phyloP scores from a whole-genome alignment of 2,113 vertebrate species.

The Lethenteron camtschaticum region DNA sequence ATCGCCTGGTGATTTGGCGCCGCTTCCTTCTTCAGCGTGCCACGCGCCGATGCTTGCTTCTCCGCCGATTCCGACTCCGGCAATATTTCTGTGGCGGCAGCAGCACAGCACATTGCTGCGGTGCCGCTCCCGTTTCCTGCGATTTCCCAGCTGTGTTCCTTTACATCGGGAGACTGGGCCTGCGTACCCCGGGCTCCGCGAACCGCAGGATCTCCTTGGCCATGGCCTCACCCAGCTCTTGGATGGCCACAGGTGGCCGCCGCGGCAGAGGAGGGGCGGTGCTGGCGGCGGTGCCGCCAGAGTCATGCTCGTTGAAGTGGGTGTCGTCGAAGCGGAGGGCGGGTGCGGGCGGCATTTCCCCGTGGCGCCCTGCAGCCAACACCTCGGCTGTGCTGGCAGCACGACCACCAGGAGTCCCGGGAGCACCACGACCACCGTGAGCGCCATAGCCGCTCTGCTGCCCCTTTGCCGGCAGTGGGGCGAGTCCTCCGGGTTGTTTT shows the following conservation, averaged over 20 bases:
- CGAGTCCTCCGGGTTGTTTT: constrained; percentile 14
- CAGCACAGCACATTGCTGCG: no score
- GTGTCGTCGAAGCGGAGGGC: constrained; percentile 96
- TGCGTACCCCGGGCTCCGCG: constrained; percentile 9
- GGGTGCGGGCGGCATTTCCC: constrained; percentile 34
- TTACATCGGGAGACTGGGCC: no score
- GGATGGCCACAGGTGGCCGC: constrained; percentile 37
- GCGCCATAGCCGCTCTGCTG: constrained; percentile 13
- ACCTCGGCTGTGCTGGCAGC: constrained; percentile 2
- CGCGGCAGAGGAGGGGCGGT: constrained; percentile 17
- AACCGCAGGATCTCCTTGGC: constrained; percentile 33
- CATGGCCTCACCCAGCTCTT: constrained; percentile 51
- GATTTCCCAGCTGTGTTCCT: no score
- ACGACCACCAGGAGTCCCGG: constrained; percentile 24
- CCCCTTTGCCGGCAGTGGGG: constrained; percentile 6
- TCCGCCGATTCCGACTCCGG: no score
- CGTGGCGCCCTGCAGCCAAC: constrained; percentile 12
- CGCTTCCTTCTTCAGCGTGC: no score
- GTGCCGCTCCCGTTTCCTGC: no score
- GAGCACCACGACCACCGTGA: constrained; percentile 17
- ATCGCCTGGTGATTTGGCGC: no score
- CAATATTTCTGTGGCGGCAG: no score
- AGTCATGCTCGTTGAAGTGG: constrained; percentile 61
- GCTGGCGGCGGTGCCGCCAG: constrained; percentile 9
- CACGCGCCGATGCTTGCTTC: no score